Evolutionary conservation across 1,140 invertebrate genomes (phyloP).

Genomic region (Eurosta solidaginis): DNA sequence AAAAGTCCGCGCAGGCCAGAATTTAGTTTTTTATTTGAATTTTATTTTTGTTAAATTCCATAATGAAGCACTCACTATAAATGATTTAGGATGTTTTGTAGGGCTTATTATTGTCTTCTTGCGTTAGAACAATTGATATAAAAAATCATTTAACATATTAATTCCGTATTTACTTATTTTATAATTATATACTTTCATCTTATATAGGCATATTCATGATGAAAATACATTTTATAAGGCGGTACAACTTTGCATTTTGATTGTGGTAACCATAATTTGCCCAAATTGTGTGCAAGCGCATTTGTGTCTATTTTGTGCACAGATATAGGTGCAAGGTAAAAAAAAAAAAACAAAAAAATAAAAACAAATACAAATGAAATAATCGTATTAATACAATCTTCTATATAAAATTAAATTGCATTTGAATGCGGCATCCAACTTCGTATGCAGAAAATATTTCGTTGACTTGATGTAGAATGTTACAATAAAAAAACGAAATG

Average conservation of each 20-base stretch:
- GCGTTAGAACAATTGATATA: background rate
- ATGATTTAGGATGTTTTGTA: background rate
- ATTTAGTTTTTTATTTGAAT: no score
- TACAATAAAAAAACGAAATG: background rate
- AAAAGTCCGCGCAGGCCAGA: no score
- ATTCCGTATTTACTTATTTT: slow-evolving; percentile 12
- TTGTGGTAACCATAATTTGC: slow-evolving; percentile 3
- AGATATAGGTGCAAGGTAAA: background rate
- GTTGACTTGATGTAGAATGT: background rate
- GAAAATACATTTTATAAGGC: slow-evolving; percentile 2
- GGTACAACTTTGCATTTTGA: background rate
- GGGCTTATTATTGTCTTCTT: background rate
- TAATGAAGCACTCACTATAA: background rate
- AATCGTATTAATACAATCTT: no score
- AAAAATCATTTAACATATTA: slow-evolving; percentile 13
- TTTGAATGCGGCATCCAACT: no score
- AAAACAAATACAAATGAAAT: background rate
- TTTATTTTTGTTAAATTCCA: no score
- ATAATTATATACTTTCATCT: slow-evolving; percentile 30
- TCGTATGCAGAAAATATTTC: background rate
- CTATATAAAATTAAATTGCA: no score
- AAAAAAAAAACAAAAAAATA: slow-evolving; percentile 7
- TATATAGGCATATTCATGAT: slow-evolving; percentile 29
- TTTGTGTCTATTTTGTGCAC: slow-evolving; percentile 1
- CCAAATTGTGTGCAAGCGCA: background rate